phyloP scores from a whole-genome alignment of 2,113 vertebrate species.

The Chiloscyllium plagiosum region DNA sequence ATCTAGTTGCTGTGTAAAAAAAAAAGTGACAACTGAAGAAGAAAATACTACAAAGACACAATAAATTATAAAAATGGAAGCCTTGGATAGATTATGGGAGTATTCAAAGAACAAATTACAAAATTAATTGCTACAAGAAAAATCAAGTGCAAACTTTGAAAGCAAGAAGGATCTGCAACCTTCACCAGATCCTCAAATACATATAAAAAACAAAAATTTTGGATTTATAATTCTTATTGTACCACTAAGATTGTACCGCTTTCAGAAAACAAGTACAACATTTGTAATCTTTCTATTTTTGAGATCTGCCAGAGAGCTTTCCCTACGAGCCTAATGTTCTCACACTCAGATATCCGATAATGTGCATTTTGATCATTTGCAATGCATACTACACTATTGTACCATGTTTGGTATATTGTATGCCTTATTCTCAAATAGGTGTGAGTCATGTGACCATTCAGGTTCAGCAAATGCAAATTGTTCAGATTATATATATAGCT shows the following conservation, averaged over 20 bases:
- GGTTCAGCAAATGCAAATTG: background rate
- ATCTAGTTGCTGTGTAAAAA: background rate
- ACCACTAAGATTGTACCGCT: background rate
- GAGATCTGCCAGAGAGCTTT: too few relatives aligned
- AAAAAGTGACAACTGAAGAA: background rate
- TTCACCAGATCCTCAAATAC: background rate
- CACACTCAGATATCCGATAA: too few relatives aligned
- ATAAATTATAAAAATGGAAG: background rate
- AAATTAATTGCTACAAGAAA: background rate
- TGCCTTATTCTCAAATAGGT: background rate
- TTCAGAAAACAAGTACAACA: slow-evolving; percentile 42
- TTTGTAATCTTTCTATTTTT: slow-evolving; percentile 48
- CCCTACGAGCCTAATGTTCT: too few relatives aligned
- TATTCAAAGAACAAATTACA: background rate
- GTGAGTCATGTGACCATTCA: slow-evolving; percentile 37
- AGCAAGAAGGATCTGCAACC: background rate
- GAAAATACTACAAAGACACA: background rate
- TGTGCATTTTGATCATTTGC: too few relatives aligned
- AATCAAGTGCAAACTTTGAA: background rate
- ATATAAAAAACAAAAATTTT: background rate
- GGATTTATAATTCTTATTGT: background rate
- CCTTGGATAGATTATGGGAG: background rate
- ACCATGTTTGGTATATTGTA: too few relatives aligned
- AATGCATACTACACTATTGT: too few relatives aligned
- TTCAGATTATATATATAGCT: background rate